A percentile compares a stretch with the other conserved stretches of the same genome.
phyloP scores from a whole-genome alignment of 1,140 invertebrate genomes.

The Drosophila truncata region DNA sequence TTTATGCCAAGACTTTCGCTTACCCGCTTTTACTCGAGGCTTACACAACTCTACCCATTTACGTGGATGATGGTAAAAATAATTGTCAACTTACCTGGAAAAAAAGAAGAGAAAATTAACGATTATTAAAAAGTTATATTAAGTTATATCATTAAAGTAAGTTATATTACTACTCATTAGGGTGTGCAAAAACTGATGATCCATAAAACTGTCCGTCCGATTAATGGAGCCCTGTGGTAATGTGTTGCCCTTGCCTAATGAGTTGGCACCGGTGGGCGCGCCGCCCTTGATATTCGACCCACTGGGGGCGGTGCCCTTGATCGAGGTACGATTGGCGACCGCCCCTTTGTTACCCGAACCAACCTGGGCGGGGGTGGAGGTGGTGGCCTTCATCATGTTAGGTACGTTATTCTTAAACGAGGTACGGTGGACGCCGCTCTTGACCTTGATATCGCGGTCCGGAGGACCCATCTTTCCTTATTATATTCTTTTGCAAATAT shows the following conservation, averaged over 20 bases:
- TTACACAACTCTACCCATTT: background rate
- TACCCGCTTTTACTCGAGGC: conserved; percentile 30
- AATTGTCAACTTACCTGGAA: conserved; percentile 69
- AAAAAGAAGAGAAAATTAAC: conserved; percentile 9
- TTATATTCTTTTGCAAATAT: background rate
- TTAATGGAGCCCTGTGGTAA: background rate
- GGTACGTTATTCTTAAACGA: background rate
- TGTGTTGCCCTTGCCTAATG: background rate
- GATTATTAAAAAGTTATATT: background rate
- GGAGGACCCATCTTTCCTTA: conserved; percentile 3
- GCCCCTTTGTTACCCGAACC: background rate
- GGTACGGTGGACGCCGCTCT: background rate
- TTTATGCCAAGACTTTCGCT: conserved; percentile 41
- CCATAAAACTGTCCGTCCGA: background rate
- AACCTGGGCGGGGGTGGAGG: no score
- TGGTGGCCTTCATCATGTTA: background rate
- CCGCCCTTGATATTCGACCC: conserved; percentile 3
- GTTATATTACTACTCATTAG: conserved; percentile 13
- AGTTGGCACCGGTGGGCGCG: background rate
- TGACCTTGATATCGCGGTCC: conserved; percentile 11
- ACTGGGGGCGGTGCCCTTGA: background rate
- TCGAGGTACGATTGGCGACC: background rate
- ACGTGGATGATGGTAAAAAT: background rate
- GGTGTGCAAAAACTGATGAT: conserved; percentile 10
- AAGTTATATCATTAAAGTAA: no score